Percentiles rank a stretch among this genome's conserved stretches.
These are phyloP conservation scores for Noctua janthina DNA, from an alignment of 2,888 invertebrate genomes.

Conservation along the genomic window DNA sequence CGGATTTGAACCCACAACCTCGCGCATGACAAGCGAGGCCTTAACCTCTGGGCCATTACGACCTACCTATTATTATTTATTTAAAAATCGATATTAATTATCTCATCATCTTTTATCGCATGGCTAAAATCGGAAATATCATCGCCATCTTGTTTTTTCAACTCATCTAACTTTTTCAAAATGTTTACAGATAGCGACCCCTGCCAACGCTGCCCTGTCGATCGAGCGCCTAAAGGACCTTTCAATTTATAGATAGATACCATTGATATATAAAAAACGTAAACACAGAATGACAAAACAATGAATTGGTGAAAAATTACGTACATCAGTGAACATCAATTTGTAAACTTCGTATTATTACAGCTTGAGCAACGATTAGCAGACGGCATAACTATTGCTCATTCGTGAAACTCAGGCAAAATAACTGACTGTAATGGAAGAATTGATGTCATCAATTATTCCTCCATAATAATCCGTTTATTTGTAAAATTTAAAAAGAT, in stretches of 20 bases:
- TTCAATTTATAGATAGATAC: no score
- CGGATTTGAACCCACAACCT: background rate
- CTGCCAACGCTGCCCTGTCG: no score
- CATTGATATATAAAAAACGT: no score
- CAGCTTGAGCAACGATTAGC: background rate
- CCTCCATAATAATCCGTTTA: background rate
- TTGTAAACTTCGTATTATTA: background rate
- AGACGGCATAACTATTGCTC: constrained; percentile 8
- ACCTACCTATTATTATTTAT: background rate
- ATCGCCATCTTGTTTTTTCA: background rate
- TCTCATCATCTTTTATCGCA: background rate
- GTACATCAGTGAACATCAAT: background rate
- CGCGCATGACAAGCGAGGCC: background rate
- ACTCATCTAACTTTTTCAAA: no score
- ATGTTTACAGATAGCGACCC: no score
- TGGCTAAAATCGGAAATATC: background rate
- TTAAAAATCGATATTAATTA: background rate
- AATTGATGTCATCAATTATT: background rate
- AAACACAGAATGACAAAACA: background rate
- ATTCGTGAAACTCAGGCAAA: background rate
- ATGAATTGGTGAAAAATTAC: background rate
- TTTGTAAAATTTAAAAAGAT: background rate
- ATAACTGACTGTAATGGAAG: background rate
- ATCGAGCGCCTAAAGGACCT: background rate
- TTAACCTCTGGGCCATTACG: background rate